Conservation (phyloP, 2,797 vertebrate species). For the Buceros bicornis region DNA sequence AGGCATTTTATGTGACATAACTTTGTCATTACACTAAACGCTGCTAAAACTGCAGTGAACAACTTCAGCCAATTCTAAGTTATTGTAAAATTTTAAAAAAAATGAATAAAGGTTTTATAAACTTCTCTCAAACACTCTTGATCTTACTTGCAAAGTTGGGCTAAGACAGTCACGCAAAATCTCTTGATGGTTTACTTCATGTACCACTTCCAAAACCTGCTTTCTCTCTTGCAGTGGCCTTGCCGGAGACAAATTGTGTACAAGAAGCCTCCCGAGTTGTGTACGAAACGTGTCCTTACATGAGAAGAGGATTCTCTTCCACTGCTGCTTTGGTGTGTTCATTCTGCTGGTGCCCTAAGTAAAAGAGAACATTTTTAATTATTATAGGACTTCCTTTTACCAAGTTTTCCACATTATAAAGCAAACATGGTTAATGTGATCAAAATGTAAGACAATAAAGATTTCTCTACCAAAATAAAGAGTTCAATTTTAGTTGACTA, state of each 20-base stretch:
- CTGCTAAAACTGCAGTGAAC: background rate
- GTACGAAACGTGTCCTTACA: slow-evolving; percentile 93
- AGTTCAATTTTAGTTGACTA: background rate
- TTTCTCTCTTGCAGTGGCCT: slow-evolving; percentile 86
- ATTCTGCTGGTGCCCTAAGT: slow-evolving; percentile 80
- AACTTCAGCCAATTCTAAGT: background rate
- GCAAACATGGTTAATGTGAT: background rate
- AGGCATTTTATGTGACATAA: background rate
- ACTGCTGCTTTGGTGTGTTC: slow-evolving; percentile 88
- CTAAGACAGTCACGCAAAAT: slow-evolving; percentile 94
- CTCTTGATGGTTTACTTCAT: slow-evolving; percentile 88
- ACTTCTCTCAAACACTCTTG: background rate
- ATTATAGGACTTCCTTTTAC: background rate
- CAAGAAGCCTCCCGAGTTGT: slow-evolving; percentile 93
- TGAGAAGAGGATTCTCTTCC: slow-evolving; percentile 90
- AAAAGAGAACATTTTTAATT: background rate
- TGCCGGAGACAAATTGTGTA: slow-evolving; percentile 88
- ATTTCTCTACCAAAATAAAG: background rate
- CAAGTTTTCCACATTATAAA: background rate
- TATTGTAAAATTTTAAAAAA: background rate
- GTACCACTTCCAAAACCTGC: slow-evolving; percentile 88
- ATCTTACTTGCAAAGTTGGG: slow-evolving; percentile 89
- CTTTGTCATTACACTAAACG: background rate
- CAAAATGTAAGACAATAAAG: background rate
- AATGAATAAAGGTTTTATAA: background rate